Conservation (phyloP, 1,140 invertebrate species). For the Zaprionus vittiger region DNA sequence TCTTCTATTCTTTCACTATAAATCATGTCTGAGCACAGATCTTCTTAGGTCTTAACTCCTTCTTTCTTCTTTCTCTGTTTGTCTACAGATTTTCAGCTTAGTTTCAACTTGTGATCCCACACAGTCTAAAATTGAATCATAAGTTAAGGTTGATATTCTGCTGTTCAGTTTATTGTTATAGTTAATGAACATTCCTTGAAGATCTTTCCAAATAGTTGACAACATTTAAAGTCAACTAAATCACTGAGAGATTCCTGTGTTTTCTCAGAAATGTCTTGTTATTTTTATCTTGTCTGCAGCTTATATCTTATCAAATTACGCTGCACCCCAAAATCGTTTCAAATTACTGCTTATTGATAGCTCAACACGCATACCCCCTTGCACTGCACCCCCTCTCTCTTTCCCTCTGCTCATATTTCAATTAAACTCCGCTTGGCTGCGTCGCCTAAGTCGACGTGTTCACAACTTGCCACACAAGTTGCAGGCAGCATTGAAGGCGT, state of each 20-base stretch:
- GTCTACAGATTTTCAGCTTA: conserved; percentile 13
- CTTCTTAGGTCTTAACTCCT: not conserved
- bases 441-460: conserved; percentile 71
- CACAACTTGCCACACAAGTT: conserved; percentile 72
- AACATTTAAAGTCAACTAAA: conserved; percentile 1
- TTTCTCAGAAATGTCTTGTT: conserved; percentile 32
- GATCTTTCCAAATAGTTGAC: not conserved
- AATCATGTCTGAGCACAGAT: not conserved
- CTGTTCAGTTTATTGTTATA: not conserved
- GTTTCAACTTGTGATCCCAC: not conserved
- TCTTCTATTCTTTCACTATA: not conserved
- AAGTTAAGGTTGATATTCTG: not conserved
- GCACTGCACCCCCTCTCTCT: not conserved
- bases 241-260: not conserved
- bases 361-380: conserved; percentile 17
- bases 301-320: conserved; percentile 39
- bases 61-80: conserved; percentile 29
- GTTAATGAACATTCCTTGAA: not conserved
- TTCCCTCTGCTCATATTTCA: conserved; percentile 45
- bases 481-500: conserved; percentile 27
- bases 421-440: conserved; percentile 76
- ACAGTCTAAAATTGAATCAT: not conserved
- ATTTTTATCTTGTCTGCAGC: conserved; percentile 7
- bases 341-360: conserved; percentile 66
- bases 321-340: conserved; percentile 26